phyloP scores from a whole-genome alignment of 1,140 invertebrate genomes.

The Drosophila triauraria region DNA sequence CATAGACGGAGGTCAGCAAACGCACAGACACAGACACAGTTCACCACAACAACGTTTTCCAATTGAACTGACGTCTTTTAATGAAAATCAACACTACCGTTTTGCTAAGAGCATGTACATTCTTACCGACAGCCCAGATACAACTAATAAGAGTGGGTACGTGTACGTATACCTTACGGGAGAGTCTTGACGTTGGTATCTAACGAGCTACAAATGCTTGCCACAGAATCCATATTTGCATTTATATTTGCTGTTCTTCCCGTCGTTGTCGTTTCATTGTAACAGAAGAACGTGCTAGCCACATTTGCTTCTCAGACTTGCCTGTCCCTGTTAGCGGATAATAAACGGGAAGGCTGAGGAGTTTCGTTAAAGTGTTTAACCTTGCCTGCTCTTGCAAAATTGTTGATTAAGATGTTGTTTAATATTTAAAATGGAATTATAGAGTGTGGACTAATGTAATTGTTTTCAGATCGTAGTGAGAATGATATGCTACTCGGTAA shows the following conservation, averaged over 20 bases:
- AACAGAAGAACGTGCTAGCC: conserved; percentile 69
- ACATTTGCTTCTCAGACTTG: conserved; percentile 24
- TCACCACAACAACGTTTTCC: conserved; percentile 61
- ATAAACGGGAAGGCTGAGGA: background rate
- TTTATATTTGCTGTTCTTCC: conserved; percentile 69
- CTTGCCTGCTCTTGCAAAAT: background rate
- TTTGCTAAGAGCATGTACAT: conserved; percentile 23
- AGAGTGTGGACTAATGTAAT: too few species aligned
- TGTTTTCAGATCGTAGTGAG: background rate
- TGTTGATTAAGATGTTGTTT: background rate
- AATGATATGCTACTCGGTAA: background rate
- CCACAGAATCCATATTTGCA: conserved; percentile 77
- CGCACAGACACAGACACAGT: conserved; percentile 5
- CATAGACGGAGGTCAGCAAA: conserved; percentile 12
- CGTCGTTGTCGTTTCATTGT: conserved; percentile 60
- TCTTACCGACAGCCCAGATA: conserved; percentile 8
- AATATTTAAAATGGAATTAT: background rate
- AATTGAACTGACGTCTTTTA: conserved; percentile 66
- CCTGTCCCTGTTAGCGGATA: background rate
- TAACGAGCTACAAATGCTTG: conserved; percentile 78
- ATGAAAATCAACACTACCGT: conserved; percentile 71
- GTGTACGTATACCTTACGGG: conserved; percentile 40
- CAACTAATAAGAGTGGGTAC: conserved; percentile 47
- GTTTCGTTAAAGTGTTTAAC: background rate
- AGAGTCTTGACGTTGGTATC: conserved; percentile 27